Evolutionary conservation across 2,888 invertebrate species (phyloP).

Genomic region (Argyresthia albistria): DNA sequence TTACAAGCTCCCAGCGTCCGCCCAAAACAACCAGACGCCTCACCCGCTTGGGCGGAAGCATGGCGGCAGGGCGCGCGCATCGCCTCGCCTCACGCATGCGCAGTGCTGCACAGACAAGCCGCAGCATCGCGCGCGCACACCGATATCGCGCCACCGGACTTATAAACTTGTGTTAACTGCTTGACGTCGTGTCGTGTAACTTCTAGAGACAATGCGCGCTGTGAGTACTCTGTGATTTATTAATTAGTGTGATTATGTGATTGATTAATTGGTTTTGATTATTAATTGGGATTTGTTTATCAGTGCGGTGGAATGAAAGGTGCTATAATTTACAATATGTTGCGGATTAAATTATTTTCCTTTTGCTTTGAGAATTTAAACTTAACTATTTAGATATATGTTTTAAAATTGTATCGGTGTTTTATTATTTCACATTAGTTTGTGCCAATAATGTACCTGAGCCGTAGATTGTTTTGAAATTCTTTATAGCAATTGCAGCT

Average conservation of each 20-base stretch:
- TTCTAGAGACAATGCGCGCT: constrained; percentile 45
- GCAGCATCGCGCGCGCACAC: constrained; percentile 34
- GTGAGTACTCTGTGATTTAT: constrained; percentile 47
- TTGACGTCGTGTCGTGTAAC: constrained; percentile 16
- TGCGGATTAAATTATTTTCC: too few relatives aligned
- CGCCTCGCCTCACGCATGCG: constrained; percentile 14
- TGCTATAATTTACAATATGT: too few relatives aligned
- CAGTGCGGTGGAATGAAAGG: neutral
- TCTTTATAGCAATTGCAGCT: too few relatives aligned
- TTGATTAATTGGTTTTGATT: neutral
- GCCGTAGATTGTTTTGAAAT: too few relatives aligned
- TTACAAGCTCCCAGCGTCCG: too few relatives aligned
- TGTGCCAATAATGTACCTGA: too few relatives aligned
- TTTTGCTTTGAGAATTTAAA: too few relatives aligned
- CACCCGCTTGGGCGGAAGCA: neutral
- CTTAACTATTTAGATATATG: too few relatives aligned
- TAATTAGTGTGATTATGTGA: constrained; percentile 6
- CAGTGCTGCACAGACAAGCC: constrained; percentile 25
- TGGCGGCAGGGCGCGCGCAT: constrained; percentile 12
- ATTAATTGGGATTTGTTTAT: neutral
- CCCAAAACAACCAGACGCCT: neutral
- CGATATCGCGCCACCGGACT: neutral
- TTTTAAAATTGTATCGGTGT: too few relatives aligned
- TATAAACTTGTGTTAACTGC: constrained; percentile 6
- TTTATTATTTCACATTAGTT: too few relatives aligned